Conservation (phyloP, 2,888 invertebrate genomes). For the Ametastegia equiseti region DNA sequence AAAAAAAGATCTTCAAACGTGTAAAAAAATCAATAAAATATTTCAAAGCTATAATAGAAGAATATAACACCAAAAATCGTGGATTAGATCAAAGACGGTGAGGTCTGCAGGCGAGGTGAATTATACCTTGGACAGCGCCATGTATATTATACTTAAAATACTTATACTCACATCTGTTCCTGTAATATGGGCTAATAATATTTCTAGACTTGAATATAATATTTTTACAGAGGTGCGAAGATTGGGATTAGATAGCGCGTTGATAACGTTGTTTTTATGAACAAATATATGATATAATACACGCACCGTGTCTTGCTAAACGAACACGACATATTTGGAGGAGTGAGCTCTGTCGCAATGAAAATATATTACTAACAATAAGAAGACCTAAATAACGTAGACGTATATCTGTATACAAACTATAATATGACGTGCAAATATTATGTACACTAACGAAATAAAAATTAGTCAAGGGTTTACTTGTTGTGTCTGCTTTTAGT, state of each 20-base stretch:
- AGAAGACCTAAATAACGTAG: neutral
- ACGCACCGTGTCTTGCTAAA: neutral
- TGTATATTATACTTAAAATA: no score
- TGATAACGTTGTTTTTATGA: conserved; percentile 35
- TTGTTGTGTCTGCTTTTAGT: neutral
- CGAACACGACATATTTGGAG: neutral
- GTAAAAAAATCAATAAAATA: no score
- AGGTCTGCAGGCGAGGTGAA: no score
- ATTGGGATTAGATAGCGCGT: conserved; percentile 83
- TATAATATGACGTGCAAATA: conserved; percentile 3
- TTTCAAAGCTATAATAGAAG: no score
- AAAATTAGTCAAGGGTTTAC: neutral
- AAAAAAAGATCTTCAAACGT: no score
- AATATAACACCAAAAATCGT: no score
- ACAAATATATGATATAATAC: conserved; percentile 36
- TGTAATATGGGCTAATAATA: neutral
- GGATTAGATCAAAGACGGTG: no score
- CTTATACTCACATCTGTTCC: neutral
- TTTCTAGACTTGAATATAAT: neutral
- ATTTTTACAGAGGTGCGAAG: conserved; percentile 81
- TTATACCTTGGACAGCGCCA: no score
- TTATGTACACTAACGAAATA: neutral
- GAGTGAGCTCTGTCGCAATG: neutral
- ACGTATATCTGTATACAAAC: neutral
- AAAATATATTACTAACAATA: neutral